Evolutionary conservation across 2,888 invertebrate genomes (phyloP), one percentile per base, ranked within the genome.

Genomic region (Hirtodrosophila alboralis): DNA sequence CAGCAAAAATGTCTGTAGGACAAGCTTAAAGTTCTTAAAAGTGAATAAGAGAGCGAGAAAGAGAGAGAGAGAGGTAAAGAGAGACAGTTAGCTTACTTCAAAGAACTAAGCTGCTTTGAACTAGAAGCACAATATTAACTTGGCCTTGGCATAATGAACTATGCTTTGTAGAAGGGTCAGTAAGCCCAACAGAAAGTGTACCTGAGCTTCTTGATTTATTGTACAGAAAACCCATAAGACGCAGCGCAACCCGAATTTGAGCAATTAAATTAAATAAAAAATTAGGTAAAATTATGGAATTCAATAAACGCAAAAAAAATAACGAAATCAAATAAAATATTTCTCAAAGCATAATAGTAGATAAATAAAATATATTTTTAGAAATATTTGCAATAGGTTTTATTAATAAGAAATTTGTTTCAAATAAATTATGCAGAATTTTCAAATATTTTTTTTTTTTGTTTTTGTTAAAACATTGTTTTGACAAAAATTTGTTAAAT

Each of bases 371-470:
- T 28, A 33, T 33, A 63, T 64, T 71, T 74, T 77, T 77, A 59
- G 64, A 79, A 79, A 75, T 73, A 86, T 87, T 87, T 88, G 87
- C 83, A 88, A 84, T 75, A 78, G 71, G 83, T 80, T 73, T 49
- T 44, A 71, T 65, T 52, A 66, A 64, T 57, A 72, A 73, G 65
- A 73, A 83, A 78, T 78, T 81, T 70, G 57, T 83, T 74, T 61
- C 52, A 79, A 77, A 76, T 73, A 70, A 84, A 72, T 66, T 85
- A 81, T 81, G 80, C 85, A 81, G 85, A 81, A 81, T 81, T 84
- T 81, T 83, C 74, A 81, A 83, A 74, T 79, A 71, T 75, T 53
- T 53, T 71, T 72, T 61, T n/a, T n/a, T n/a, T n/a, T n/a, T n/a
- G n/a, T n/a, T n/a, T n/a, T n/a, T 71, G 28, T 37, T 8, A 30